Conservation (phyloP, 2,888 invertebrate species). For the Lasioglossum malachurum region DNA sequence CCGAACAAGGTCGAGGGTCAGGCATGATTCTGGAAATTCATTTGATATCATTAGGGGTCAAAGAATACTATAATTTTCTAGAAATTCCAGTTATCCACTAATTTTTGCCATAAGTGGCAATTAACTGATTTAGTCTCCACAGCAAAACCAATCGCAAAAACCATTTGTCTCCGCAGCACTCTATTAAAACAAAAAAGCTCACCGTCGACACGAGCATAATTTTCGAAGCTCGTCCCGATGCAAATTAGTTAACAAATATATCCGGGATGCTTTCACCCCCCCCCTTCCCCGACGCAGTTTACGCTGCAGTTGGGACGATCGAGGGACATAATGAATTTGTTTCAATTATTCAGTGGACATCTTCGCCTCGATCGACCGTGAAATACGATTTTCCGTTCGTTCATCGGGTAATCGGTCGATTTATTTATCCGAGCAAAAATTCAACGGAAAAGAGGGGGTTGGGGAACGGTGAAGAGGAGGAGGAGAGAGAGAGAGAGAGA, state of each 20-base stretch:
- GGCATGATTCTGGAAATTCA: not conserved
- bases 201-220: not conserved
- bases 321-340: not conserved
- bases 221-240: constrained; percentile 4
- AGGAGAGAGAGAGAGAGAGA: not conserved
- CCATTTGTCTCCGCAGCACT: not conserved
- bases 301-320: not conserved
- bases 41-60: not conserved
- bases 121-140: too few relatives aligned
- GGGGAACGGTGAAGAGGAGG: constrained; percentile 20
- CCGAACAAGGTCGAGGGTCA: not conserved
- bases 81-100: too few relatives aligned
- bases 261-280: not conserved
- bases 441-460: constrained; percentile 20
- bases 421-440: constrained; percentile 66
- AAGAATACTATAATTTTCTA: not conserved
- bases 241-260: constrained; percentile 10
- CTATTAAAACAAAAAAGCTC: not conserved
- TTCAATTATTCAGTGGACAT: constrained; percentile 38
- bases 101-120: too few relatives aligned
- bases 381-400: constrained; percentile 48
- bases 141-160: not conserved
- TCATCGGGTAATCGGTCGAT: constrained; percentile 64
- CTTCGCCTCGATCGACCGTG: constrained; percentile 20
- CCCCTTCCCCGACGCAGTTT: not conserved